Conservation (phyloP, 2,113 vertebrate genomes). For the Herpailurus yagouaroundi region DNA sequence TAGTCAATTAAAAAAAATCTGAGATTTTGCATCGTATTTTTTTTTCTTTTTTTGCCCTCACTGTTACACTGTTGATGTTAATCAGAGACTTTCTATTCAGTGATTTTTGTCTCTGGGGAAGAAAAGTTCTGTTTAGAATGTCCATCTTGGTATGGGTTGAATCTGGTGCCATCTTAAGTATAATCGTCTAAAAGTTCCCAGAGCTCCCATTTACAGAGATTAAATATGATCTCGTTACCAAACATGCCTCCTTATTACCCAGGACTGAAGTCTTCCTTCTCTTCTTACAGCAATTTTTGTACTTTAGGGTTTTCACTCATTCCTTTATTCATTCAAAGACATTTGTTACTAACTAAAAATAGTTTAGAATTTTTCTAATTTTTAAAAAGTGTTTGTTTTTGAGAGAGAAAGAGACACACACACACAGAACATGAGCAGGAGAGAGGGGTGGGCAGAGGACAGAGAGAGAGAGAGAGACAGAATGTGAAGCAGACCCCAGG, state of each 20-base stretch:
- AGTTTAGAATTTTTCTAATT: not conserved
- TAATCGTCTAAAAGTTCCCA: not conserved
- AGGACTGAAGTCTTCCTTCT: not conserved
- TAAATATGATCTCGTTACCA: not conserved
- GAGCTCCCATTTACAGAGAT: not conserved
- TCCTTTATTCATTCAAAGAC: slow-evolving; percentile 8
- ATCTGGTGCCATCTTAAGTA: not conserved
- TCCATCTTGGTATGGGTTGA: not conserved
- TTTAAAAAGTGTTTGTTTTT: too few species aligned
- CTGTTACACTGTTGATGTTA: not conserved
- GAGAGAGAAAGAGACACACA: too few species aligned
- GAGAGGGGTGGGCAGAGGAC: too few species aligned
- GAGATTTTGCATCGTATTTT: not conserved
- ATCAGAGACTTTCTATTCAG: not conserved
- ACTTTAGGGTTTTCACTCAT: not conserved
- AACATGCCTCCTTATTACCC: not conserved
- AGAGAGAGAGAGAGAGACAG: too few species aligned
- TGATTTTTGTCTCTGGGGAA: not conserved
- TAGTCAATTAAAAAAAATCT: not conserved
- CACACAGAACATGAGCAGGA: too few species aligned
- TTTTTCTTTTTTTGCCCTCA: not conserved
- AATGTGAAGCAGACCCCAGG: too few species aligned
- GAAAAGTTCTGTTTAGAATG: not conserved
- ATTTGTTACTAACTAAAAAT: not conserved
- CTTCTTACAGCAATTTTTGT: not conserved